phyloP scores from a whole-genome alignment of 1,140 invertebrate genomes.

The Leptopilina boulardi region DNA sequence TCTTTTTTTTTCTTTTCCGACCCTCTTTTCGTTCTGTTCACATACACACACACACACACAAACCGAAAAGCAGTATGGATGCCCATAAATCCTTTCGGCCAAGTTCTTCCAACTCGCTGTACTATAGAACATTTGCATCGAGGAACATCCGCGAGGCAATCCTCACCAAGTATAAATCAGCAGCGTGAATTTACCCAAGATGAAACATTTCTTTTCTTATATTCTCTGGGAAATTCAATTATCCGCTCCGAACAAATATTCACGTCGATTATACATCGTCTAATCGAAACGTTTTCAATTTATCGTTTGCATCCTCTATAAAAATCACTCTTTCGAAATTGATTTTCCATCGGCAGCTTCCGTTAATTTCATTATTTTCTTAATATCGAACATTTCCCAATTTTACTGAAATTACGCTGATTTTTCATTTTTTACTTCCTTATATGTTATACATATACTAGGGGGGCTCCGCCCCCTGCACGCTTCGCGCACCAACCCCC shows the following conservation, averaged over 20 bases:
- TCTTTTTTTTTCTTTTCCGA: constrained; percentile 4
- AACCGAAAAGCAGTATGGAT: constrained; percentile 1
- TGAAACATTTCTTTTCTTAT: constrained; percentile 34
- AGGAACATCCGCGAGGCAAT: constrained; percentile 36
- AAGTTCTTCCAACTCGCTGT: constrained; percentile 32
- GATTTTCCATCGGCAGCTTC: not conserved
- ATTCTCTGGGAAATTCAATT: constrained; percentile 36
- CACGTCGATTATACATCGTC: constrained; percentile 19
- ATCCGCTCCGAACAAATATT: not conserved
- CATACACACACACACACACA: not conserved
- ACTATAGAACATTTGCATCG: constrained; percentile 37
- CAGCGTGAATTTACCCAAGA: constrained; percentile 21
- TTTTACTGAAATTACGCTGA: no score
- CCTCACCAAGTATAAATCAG: constrained; percentile 33
- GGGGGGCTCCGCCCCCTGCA: no score
- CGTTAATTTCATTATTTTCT: not conserved
- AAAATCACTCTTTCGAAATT: not conserved
- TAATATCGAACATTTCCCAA: no score
- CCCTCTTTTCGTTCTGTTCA: constrained; percentile 14
- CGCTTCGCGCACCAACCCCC: no score
- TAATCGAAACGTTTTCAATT: not conserved
- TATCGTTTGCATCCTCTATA: not conserved
- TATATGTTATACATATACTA: no score
- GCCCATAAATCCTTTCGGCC: constrained; percentile 28
- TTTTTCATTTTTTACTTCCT: no score